A percentile compares a stretch with the other conserved stretches of the same genome.
phyloP scores from a whole-genome alignment of 2,888 invertebrate genomes.

The Mythimna ferrago region DNA sequence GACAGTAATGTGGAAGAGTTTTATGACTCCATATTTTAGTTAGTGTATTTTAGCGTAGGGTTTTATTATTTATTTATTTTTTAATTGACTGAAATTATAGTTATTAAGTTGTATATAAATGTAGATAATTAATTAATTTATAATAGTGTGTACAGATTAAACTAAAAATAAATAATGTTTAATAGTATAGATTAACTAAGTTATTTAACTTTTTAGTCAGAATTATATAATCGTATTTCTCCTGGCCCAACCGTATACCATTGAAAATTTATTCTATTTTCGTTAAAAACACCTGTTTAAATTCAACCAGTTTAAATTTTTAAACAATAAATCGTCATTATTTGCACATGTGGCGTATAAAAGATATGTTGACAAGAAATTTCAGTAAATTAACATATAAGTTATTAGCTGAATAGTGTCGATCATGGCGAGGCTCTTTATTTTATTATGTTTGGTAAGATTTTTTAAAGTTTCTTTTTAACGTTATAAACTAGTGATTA shows the following conservation, averaged over 20 bases:
- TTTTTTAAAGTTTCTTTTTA: not conserved
- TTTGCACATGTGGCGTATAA: constrained; percentile 39
- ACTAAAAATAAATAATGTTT: no score
- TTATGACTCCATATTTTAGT: no score
- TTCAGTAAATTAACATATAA: constrained; percentile 15
- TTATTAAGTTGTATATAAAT: no score
- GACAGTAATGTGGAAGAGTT: no score
- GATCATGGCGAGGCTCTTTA: constrained; percentile 22
- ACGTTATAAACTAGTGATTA: no score
- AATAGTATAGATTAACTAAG: no score
- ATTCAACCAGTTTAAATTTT: not conserved
- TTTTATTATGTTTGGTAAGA: constrained; percentile 45
- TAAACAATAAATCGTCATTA: not conserved
- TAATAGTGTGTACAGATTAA: no score
- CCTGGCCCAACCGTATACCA: not conserved
- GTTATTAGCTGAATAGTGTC: not conserved
- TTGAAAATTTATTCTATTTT: constrained; percentile 7
- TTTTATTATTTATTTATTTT: no score
- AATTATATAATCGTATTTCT: not conserved
- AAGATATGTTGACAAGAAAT: constrained; percentile 17
- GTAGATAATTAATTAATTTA: no score
- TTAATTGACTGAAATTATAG: no score
- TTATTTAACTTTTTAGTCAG: no score
- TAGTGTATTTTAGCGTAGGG: no score
- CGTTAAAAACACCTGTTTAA: constrained; percentile 22